These are phyloP conservation scores for Artibeus lituratus DNA, from an alignment of 2,797 vertebrate genomes.

Conservation along the genomic window DNA sequence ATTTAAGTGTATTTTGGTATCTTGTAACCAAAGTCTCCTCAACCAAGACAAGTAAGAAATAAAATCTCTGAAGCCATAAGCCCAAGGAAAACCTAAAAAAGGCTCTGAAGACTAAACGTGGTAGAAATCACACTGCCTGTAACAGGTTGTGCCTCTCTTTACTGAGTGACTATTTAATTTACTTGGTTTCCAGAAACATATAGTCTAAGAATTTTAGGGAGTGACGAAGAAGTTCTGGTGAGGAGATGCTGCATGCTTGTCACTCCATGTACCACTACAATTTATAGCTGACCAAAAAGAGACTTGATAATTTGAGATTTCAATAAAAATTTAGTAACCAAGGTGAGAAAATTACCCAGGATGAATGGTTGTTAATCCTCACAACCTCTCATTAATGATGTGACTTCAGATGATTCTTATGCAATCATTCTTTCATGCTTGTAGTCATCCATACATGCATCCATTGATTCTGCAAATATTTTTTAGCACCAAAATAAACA, in stretches of 20 bases:
- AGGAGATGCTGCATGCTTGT: not conserved
- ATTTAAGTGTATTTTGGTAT: not conserved
- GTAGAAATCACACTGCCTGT: not conserved
- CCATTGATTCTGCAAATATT: not conserved
- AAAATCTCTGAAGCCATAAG: not conserved
- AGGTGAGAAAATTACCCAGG: conserved; percentile 1
- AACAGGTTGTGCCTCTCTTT: not conserved
- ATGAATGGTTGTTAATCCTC: not conserved
- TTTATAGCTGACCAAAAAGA: not conserved
- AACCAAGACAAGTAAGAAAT: not conserved
- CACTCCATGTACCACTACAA: not conserved
- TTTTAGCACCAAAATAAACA: not conserved
- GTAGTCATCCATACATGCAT: not conserved
- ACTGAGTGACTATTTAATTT: not conserved
- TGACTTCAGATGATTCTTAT: not conserved
- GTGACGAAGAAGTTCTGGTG: not conserved
- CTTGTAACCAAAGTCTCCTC: not conserved
- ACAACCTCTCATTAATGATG: not conserved
- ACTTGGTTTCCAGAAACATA: not conserved
- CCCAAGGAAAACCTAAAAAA: not conserved
- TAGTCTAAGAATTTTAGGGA: not conserved
- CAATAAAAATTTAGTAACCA: not conserved
- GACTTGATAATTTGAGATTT: not conserved
- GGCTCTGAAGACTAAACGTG: not conserved
- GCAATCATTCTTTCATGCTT: conserved; percentile 5